Evolutionary conservation across 2,888 invertebrate genomes (phyloP).

Genomic region (Scelioninae gen. 1): DNA sequence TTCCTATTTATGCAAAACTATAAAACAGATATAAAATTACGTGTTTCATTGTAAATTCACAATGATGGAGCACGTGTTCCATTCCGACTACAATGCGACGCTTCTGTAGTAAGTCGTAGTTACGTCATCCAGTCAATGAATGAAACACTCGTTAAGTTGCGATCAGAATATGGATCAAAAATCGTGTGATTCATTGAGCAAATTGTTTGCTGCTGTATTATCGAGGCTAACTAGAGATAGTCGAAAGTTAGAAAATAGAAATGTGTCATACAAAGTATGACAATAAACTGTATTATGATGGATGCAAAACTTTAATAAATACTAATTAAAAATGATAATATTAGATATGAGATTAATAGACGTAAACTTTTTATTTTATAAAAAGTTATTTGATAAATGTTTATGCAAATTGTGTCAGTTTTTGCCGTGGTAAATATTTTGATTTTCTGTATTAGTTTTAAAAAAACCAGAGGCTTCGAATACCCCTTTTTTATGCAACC

Average conservation of each 20-base stretch:
- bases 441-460: too few relatives aligned
- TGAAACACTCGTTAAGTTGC: conserved; percentile 44
- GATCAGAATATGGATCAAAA: conserved; percentile 24
- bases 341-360: too few relatives aligned
- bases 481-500: background rate
- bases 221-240: conserved; percentile 3
- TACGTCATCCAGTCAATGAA: conserved; percentile 63
- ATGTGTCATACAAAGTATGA: conserved; percentile 24
- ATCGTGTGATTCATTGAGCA: conserved; percentile 27
- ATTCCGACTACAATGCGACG: too few relatives aligned
- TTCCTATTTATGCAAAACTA: too few relatives aligned
- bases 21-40: too few relatives aligned
- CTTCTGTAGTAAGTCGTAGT: conserved; percentile 36
- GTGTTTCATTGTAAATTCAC: too few relatives aligned
- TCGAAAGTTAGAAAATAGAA: conserved; percentile 26
- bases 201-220: background rate
- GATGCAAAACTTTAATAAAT: background rate
- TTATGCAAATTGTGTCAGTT: too few relatives aligned
- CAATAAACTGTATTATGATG: too few relatives aligned
- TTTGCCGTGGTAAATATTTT: too few relatives aligned
- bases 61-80: too few relatives aligned
- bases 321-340: too few relatives aligned
- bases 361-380: too few relatives aligned
- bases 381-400: background rate
- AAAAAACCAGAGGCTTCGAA: background rate